Percentiles rank a stretch among this genome's conserved stretches.
Conservation (phyloP, 2,888 invertebrate genomes). For the Chelonus formosanus region DNA sequence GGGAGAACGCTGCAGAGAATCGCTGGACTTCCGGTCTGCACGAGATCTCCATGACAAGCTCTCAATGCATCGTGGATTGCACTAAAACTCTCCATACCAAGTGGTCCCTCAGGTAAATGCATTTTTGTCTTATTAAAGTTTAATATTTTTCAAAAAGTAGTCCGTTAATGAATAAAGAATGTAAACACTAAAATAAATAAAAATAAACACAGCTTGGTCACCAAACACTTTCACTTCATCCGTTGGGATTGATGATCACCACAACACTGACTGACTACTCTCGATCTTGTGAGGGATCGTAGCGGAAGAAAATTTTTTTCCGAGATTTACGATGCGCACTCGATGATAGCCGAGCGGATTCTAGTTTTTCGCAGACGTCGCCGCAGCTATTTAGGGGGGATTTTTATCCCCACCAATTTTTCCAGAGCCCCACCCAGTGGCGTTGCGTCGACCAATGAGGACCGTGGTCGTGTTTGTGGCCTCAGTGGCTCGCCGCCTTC, state of each 20-base stretch:
- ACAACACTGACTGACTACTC: neutral
- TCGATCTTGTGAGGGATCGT: neutral
- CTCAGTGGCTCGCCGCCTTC: conserved; percentile 65
- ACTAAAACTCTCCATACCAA: conserved; percentile 79
- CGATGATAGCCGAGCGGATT: conserved; percentile 63
- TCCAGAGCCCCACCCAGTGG: conserved; percentile 62
- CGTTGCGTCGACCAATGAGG: conserved; percentile 62
- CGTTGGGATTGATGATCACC: too few relatives aligned
- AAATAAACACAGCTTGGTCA: too few relatives aligned
- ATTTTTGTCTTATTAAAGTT: conserved; percentile 61
- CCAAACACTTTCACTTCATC: too few relatives aligned
- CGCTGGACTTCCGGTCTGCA: conserved; percentile 94
- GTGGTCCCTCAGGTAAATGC: conserved; percentile 75
- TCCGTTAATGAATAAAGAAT: conserved; percentile 7
- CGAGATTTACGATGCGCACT: conserved; percentile 50
- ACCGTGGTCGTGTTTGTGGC: conserved; percentile 65
- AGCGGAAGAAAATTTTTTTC: conserved; percentile 2
- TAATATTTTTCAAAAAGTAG: neutral
- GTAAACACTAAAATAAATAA: neutral
- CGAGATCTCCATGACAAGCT: conserved; percentile 92
- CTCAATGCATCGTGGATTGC: conserved; percentile 81
- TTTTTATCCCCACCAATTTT: conserved; percentile 63
- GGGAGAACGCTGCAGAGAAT: conserved; percentile 94
- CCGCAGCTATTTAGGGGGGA: conserved; percentile 64
- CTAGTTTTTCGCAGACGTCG: conserved; percentile 63